phyloP scores from a whole-genome alignment of 2,888 invertebrate genomes.

The Apamea sordens region DNA sequence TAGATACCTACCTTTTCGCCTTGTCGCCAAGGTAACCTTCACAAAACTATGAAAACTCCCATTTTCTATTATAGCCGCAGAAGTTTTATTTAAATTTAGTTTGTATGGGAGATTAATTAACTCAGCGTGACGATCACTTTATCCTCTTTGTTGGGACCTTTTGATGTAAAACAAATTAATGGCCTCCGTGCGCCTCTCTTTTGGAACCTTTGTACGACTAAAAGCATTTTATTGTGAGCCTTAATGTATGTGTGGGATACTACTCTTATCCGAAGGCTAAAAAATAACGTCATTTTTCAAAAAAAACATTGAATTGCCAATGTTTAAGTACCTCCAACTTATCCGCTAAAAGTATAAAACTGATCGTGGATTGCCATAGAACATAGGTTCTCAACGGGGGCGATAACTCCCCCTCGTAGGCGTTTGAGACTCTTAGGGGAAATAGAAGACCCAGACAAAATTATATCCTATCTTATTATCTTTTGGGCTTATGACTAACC shows the following conservation, averaged over 20 bases:
- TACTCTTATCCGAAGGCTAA: background rate
- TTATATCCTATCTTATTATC: background rate
- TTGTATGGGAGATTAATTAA: constrained; percentile 50
- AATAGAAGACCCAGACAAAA: background rate
- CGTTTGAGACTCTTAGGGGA: too few relatives aligned
- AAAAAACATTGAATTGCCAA: background rate
- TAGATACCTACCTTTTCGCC: background rate
- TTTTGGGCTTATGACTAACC: background rate
- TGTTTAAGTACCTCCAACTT: background rate
- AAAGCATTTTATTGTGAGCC: constrained; percentile 48
- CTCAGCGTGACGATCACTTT: constrained; percentile 40
- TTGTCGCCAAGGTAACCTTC: background rate
- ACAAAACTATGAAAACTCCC: constrained; percentile 7
- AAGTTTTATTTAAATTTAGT: constrained; percentile 20
- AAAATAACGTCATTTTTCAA: background rate
- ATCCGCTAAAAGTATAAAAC: background rate
- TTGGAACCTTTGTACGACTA: constrained; percentile 43
- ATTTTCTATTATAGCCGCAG: background rate
- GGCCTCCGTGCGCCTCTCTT: constrained; percentile 38
- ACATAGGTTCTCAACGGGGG: too few relatives aligned
- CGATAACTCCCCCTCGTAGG: too few relatives aligned
- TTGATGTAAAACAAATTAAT: constrained; percentile 56
- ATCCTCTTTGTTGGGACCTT: constrained; percentile 32
- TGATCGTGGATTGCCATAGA: too few relatives aligned
- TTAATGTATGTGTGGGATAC: constrained; percentile 28